Conservation (phyloP, 2,888 invertebrate genomes). For the Pseudoips prasinana region DNA sequence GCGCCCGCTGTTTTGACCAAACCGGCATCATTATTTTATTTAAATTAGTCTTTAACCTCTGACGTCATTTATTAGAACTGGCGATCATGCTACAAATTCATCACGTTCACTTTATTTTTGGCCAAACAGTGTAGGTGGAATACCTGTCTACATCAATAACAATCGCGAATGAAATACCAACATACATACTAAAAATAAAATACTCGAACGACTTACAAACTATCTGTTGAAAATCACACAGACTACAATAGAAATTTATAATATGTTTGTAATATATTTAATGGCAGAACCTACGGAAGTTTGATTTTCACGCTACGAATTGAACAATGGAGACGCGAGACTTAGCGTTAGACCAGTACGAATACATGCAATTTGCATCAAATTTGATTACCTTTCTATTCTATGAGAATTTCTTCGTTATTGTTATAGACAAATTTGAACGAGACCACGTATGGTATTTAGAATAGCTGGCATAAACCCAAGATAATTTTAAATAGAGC, state of each 20-base stretch:
- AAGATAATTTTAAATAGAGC: slow-evolving; percentile 65
- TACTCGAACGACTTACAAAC: slow-evolving; percentile 20
- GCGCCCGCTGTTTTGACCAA: slow-evolving; percentile 28
- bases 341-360: slow-evolving; percentile 37
- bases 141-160: slow-evolving; percentile 34
- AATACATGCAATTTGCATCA: slow-evolving; percentile 45
- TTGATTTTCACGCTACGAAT: slow-evolving; percentile 58
- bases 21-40: slow-evolving; percentile 21
- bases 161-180: slow-evolving; percentile 22
- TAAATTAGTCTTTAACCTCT: slow-evolving; percentile 12
- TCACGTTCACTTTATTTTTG: slow-evolving; percentile 23
- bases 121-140: slow-evolving; percentile 25
- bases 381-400: slow-evolving; percentile 55
- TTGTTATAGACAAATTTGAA: slow-evolving; percentile 53
- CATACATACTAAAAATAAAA: slow-evolving; percentile 28
- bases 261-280: slow-evolving; percentile 53
- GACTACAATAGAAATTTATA: slow-evolving; percentile 51
- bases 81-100: slow-evolving; percentile 22
- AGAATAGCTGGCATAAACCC: slow-evolving; percentile 64
- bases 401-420: slow-evolving; percentile 43
- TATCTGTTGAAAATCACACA: slow-evolving; percentile 35
- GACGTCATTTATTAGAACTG: slow-evolving; percentile 27
- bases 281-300: slow-evolving; percentile 58
- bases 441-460: slow-evolving; percentile 67
- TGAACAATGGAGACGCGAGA: slow-evolving; percentile 54